Conservation (phyloP, 2,797 vertebrate genomes). For the Xenentodon cancila region DNA sequence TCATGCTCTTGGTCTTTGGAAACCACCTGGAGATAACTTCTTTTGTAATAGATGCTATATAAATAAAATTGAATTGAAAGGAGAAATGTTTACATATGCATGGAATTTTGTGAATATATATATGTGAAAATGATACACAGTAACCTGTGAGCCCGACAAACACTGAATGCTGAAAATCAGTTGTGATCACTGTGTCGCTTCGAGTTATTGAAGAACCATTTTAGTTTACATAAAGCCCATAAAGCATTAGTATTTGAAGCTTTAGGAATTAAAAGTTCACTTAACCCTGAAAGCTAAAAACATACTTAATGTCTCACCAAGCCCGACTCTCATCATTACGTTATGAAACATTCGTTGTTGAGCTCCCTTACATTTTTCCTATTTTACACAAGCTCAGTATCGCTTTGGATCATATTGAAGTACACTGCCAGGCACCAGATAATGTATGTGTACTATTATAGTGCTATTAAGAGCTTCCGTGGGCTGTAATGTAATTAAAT, state of each 20-base stretch:
- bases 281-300: conserved; percentile 3
- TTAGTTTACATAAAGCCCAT: background rate
- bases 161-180: too few species aligned
- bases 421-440: conserved; percentile 8
- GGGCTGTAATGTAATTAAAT: conserved; percentile 16
- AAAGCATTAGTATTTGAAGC: background rate
- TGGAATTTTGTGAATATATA: too few species aligned
- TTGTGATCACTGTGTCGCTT: too few species aligned
- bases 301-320: background rate
- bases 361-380: conserved; percentile 11
- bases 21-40: too few species aligned
- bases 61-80: too few species aligned
- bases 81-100: too few species aligned
- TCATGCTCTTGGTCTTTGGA: too few species aligned
- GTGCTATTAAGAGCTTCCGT: conserved; percentile 29
- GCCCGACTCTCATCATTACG: conserved; percentile 15
- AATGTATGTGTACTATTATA: conserved; percentile 37
- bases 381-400: conserved; percentile 34
- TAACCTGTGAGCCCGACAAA: too few species aligned
- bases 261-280: background rate
- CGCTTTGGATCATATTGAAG: conserved; percentile 14
- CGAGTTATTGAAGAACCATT: background rate
- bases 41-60: too few species aligned
- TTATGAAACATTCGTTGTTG: conserved; percentile 16
- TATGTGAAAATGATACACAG: too few species aligned